phyloP scores from a whole-genome alignment of 2,797 vertebrate genomes.

The Amazona finschi region DNA sequence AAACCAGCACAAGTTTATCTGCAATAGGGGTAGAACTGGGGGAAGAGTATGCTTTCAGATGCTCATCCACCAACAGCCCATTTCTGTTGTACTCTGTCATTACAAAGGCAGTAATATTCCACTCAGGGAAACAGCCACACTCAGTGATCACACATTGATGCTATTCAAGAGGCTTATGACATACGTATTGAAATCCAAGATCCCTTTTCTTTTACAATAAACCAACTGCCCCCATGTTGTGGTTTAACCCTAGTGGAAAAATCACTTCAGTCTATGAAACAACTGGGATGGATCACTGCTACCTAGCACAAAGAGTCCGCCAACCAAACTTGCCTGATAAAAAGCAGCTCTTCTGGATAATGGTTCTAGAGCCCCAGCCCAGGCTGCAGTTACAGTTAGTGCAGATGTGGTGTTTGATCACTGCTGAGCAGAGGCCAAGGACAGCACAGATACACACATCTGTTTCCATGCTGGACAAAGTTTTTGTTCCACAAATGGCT shows the following conservation, averaged over 20 bases:
- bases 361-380: not conserved
- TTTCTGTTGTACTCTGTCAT: not conserved
- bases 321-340: not conserved
- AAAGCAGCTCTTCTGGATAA: not conserved
- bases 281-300: not conserved
- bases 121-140: not conserved
- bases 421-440: not conserved
- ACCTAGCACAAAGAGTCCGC: not conserved
- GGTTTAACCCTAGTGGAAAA: not conserved
- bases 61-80: not conserved
- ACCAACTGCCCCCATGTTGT: not conserved
- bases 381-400: not conserved
- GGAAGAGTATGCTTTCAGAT: not conserved
- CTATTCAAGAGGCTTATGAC: constrained; percentile 4
- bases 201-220: not conserved
- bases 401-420: not conserved
- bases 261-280: not conserved
- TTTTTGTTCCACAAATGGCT: not conserved
- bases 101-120: not conserved
- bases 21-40: not conserved
- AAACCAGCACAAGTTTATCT: not conserved
- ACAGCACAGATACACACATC: not conserved
- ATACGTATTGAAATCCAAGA: not conserved
- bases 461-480: not conserved
- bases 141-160: not conserved